These are phyloP conservation scores for Anthoscopus minutus DNA, from an alignment of 2,113 vertebrate genomes.

Conservation along the genomic window DNA sequence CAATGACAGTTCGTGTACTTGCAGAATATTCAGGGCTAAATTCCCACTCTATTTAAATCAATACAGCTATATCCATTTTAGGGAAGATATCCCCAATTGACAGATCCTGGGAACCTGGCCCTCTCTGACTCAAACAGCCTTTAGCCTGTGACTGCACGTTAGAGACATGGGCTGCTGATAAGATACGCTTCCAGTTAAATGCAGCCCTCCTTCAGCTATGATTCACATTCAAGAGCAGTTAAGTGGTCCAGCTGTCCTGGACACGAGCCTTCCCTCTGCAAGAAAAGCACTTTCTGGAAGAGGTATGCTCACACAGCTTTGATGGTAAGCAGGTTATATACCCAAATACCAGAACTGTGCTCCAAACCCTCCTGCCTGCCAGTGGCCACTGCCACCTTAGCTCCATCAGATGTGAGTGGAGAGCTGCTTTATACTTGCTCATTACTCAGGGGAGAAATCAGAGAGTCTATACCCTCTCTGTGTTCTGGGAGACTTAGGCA, in stretches of 20 bases:
- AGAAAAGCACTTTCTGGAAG: not conserved
- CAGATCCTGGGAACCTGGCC: not conserved
- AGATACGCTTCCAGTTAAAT: not conserved
- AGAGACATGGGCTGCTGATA: constrained; percentile 8
- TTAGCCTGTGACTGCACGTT: not conserved
- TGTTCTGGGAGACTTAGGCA: not conserved
- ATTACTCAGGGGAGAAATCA: not conserved
- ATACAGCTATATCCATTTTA: not conserved
- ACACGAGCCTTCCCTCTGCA: not conserved
- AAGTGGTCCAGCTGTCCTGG: constrained; percentile 7
- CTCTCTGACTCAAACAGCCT: not conserved
- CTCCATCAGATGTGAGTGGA: not conserved
- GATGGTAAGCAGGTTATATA: not conserved
- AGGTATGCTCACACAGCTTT: not conserved
- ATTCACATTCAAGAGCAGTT: not conserved
- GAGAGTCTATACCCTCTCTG: not conserved
- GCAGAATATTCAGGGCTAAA: not conserved
- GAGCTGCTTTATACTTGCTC: not conserved
- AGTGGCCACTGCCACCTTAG: not conserved
- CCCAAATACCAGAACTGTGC: not conserved
- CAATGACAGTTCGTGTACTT: not conserved
- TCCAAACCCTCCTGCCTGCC: not conserved
- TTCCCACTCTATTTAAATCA: not conserved
- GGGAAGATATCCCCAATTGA: not conserved
- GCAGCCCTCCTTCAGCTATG: not conserved